phyloP scores from a whole-genome alignment of 2,113 vertebrate genomes.

The Dasyornis broadbenti region DNA sequence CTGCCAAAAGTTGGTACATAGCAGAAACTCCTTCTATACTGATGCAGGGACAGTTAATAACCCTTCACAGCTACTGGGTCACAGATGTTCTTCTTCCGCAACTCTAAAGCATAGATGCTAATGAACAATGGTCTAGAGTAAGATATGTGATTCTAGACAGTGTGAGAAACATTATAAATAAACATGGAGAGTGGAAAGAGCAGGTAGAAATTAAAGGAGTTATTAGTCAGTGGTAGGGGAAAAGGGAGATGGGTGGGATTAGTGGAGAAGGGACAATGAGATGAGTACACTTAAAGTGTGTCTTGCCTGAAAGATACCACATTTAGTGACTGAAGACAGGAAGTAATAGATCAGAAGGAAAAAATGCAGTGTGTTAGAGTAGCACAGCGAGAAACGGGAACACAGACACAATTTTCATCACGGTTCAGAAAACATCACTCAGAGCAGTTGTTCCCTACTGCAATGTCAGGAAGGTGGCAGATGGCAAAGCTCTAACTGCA shows the following conservation, averaged over 20 bases:
- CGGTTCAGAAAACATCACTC: constrained; percentile 8
- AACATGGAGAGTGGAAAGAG: neutral
- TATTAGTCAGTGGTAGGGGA: neutral
- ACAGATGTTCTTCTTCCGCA: neutral
- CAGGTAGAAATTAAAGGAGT: neutral
- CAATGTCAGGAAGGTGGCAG: neutral
- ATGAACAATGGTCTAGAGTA: constrained; percentile 21
- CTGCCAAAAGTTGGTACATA: neutral
- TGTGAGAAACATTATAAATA: constrained; percentile 25
- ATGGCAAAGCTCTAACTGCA: constrained; percentile 35
- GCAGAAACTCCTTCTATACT: neutral
- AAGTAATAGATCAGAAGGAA: neutral
- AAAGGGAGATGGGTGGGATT: neutral
- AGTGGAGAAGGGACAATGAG: neutral
- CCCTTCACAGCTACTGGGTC: neutral
- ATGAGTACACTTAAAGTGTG: neutral
- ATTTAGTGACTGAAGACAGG: constrained; percentile 5
- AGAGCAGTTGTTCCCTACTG: neutral
- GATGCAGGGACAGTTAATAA: neutral
- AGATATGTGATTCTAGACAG: constrained; percentile 15
- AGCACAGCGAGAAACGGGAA: neutral
- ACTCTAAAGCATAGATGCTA: neutral
- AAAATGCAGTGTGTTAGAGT: neutral
- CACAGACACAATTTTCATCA: neutral
- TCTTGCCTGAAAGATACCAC: constrained; percentile 14